Conservation (phyloP, 1,140 invertebrate genomes). For the Rhynchophorus ferrugineus region DNA sequence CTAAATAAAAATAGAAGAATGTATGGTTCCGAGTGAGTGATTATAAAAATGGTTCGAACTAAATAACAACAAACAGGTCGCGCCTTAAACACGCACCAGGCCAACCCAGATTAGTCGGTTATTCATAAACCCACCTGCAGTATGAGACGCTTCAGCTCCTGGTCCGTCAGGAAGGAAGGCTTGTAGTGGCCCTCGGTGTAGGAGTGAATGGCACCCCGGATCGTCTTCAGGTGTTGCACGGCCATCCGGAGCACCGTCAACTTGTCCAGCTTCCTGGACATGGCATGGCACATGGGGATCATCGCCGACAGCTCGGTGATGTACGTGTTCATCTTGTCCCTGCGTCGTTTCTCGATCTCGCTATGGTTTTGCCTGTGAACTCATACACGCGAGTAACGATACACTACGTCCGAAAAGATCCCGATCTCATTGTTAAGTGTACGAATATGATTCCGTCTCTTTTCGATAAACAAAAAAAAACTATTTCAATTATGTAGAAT, state of each 20-base stretch:
- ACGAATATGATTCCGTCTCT: no score
- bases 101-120: no score
- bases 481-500: no score
- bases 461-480: no score
- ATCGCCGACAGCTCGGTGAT: conserved; percentile 85
- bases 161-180: conserved; percentile 81
- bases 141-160: conserved; percentile 74
- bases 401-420: no score
- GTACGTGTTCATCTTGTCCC: conserved; percentile 96
- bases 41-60: no score
- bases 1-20: no score
- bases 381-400: no score
- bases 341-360: conserved; percentile 87
- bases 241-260: conserved; percentile 89
- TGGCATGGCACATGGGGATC: conserved; percentile 89
- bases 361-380: conserved; percentile 73
- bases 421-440: no score
- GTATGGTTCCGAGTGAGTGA: no score
- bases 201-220: conserved; percentile 66
- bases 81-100: no score
- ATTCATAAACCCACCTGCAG: conserved; percentile 50
- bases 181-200: conserved; percentile 78
- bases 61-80: no score
- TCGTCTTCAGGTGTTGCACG: conserved; percentile 83
- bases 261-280: conserved; percentile 89